phyloP scores from a whole-genome alignment of 2,113 vertebrate genomes.

The Empidonax traillii region DNA sequence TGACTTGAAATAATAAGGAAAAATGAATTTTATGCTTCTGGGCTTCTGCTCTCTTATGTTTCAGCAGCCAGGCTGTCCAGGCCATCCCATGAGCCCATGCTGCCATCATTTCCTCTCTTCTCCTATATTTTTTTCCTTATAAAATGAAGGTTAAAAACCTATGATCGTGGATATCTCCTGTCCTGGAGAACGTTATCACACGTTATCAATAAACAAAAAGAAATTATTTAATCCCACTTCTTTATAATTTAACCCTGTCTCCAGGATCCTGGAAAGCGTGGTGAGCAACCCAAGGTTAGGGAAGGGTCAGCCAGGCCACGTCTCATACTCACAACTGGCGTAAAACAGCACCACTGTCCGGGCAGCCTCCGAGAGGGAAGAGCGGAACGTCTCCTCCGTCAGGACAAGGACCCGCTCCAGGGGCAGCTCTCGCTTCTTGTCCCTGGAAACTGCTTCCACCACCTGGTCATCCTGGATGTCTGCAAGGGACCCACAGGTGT shows the following conservation, averaged over 20 bases:
- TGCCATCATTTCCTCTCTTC: neutral
- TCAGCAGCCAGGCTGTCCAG: neutral
- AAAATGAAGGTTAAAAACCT: neutral
- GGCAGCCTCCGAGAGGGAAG: conserved; percentile 55
- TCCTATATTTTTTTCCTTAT: neutral
- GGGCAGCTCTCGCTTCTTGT: conserved; percentile 74
- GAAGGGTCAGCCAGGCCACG: neutral
- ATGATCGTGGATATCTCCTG: neutral
- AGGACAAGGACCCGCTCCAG: conserved; percentile 76
- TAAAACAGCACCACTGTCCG: conserved; percentile 86
- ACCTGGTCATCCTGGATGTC: conserved; percentile 90
- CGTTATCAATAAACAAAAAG: neutral
- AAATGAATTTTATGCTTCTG: neutral
- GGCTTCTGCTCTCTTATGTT: neutral
- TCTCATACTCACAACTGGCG: conserved; percentile 84
- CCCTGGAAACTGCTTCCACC: conserved; percentile 79
- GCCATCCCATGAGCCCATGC: neutral
- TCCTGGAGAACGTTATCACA: neutral
- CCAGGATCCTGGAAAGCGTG: neutral
- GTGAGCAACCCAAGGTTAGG: neutral
- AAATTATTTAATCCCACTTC: neutral
- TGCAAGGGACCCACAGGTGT: conserved; percentile 32
- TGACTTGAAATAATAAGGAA: neutral
- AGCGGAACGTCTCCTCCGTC: conserved; percentile 81
- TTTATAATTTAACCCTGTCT: neutral